A percentile compares a stretch with the other conserved stretches of the same genome.
Evolutionary conservation across 2,113 vertebrate genomes (phyloP).

Genomic region (Heptranchias perlo): DNA sequence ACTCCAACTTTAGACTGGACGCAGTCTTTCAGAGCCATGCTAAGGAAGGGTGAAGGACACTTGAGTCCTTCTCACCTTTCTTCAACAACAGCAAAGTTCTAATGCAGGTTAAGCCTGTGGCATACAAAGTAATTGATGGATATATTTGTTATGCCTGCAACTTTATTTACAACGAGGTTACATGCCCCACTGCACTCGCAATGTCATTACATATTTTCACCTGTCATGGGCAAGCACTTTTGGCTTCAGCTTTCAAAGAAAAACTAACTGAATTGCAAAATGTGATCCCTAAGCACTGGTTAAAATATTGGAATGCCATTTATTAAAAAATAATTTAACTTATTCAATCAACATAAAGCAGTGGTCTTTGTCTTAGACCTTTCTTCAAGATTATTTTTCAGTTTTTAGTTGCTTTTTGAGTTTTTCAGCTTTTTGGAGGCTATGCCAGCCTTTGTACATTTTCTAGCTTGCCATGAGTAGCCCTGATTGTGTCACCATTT

Average conservation of each 20-base stretch:
- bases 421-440: not conserved
- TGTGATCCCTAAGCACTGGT: not conserved
- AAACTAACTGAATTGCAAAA: not conserved
- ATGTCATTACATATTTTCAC: not conserved
- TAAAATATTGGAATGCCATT: not conserved
- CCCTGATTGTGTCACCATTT: not conserved
- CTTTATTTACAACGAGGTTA: not conserved
- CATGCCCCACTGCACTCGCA: not conserved
- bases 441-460: not conserved
- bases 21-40: not conserved
- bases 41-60: not conserved
- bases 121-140: not conserved
- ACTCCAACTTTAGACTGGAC: not conserved
- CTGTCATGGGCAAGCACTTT: not conserved
- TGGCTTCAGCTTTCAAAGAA: not conserved
- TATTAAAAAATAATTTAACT: not conserved
- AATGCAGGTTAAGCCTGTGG: not conserved
- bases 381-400: not conserved
- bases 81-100: not conserved
- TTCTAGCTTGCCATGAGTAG: not conserved
- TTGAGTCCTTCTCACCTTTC: not conserved
- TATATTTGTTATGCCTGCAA: no score
- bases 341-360: not conserved
- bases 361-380: no score
- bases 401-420: not conserved